Evolutionary conservation across 1,140 invertebrate genomes (phyloP).

Genomic region (Chironomus striatipennis): DNA sequence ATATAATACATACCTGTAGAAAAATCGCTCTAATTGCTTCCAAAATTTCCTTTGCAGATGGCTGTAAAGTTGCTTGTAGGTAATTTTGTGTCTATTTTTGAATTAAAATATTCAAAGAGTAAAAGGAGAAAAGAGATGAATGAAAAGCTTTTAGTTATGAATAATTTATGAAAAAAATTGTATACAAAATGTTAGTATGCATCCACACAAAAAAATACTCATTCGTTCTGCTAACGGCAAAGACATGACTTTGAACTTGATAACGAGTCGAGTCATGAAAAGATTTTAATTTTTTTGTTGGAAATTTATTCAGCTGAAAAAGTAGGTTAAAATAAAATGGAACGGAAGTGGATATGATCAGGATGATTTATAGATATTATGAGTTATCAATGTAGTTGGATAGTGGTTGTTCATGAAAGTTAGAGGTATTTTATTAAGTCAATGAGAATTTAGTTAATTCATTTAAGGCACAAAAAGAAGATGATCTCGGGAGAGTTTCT

Average conservation of each 20-base stretch:
- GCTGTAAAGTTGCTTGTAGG: conserved; percentile 39
- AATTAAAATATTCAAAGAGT: background rate
- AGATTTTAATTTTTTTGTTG: no score
- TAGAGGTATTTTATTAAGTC: no score
- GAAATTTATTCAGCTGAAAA: no score
- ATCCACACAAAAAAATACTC: background rate
- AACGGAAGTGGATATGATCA: no score
- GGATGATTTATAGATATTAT: no score
- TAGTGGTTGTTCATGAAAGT: no score
- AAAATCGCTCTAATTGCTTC: conserved; percentile 39
- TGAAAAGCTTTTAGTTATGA: background rate
- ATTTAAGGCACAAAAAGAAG: no score
- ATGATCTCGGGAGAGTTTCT: no score
- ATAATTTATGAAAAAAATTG: background rate
- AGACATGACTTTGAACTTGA: background rate
- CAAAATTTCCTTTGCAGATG: conserved; percentile 38
- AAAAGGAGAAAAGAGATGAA: background rate
- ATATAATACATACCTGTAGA: conserved; percentile 28
- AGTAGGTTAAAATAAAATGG: no score
- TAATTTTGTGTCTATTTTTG: conserved; percentile 33
- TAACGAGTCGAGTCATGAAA: background rate
- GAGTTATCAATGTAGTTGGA: no score
- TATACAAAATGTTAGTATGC: background rate
- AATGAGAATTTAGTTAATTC: no score
- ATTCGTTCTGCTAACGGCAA: background rate